Evolutionary conservation across 1,140 invertebrate genomes (phyloP).

Genomic region (Proctacanthus coquilletti): DNA sequence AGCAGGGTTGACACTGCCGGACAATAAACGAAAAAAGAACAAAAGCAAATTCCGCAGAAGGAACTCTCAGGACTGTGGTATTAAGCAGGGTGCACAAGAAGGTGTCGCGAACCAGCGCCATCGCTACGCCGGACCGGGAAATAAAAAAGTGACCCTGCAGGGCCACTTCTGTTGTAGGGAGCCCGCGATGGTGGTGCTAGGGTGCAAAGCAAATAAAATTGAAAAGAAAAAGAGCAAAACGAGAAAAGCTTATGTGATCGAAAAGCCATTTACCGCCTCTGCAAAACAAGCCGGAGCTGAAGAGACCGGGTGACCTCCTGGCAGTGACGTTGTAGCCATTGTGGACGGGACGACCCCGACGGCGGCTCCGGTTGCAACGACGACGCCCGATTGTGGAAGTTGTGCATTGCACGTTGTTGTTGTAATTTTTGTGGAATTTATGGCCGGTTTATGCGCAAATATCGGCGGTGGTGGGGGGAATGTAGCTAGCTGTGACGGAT

Average conservation of each 20-base stretch:
- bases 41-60: too few species aligned
- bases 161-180: too few species aligned
- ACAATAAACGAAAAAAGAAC: too few species aligned
- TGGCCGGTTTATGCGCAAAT: conserved; percentile 12
- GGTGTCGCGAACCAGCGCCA: too few species aligned
- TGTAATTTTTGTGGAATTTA: conserved; percentile 17
- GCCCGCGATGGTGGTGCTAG: conserved; percentile 12
- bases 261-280: conserved; percentile 5
- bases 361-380: background rate
- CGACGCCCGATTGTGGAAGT: conserved; percentile 1
- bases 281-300: conserved; percentile 5
- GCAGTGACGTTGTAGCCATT: conserved; percentile 6
- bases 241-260: background rate
- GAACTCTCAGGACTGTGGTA: too few species aligned
- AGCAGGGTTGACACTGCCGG: too few species aligned
- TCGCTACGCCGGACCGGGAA: background rate
- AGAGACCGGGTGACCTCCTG: conserved; percentile 16
- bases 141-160: background rate
- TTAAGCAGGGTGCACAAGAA: too few species aligned
- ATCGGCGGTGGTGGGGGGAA: conserved; percentile 26
- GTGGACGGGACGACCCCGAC: conserved; percentile 17
- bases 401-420: conserved; percentile 11
- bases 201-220: background rate
- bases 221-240: background rate
- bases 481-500: conserved; percentile 30